phyloP scores from a whole-genome alignment of 2,888 invertebrate species.

The Nasonia oneida region DNA sequence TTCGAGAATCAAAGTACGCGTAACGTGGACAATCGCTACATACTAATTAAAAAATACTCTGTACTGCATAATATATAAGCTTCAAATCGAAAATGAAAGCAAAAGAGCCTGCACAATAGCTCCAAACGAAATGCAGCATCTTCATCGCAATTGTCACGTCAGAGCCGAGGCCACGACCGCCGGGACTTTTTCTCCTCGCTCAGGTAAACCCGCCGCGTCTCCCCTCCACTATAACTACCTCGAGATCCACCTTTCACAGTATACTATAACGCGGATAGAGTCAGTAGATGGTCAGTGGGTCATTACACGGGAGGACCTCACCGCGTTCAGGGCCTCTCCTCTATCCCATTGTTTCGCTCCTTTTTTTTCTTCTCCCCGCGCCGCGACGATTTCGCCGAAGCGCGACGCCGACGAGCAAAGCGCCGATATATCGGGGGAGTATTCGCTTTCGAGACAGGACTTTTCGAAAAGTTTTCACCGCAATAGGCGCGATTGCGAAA shows the following conservation, averaged over 20 bases:
- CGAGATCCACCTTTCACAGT: not conserved
- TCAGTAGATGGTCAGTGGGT: slow-evolving; percentile 34
- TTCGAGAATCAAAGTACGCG: no score
- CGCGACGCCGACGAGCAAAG: no score
- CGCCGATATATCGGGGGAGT: not conserved
- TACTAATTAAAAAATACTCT: no score
- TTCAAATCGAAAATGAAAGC: no score
- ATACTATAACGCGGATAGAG: not conserved
- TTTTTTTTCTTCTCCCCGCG: not conserved
- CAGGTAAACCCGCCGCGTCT: not conserved
- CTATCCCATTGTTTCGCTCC: not conserved
- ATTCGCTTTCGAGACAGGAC: not conserved
- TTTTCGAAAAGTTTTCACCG: no score
- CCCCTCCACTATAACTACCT: not conserved
- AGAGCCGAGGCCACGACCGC: slow-evolving; percentile 7
- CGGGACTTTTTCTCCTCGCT: not conserved
- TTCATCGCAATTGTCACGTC: slow-evolving; percentile 3
- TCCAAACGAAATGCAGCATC: not conserved
- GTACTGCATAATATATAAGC: no score
- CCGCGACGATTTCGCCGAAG: not conserved
- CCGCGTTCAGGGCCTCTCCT: slow-evolving; percentile 16
- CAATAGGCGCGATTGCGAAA: no score
- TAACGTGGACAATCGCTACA: no score
- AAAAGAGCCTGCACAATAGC: no score
- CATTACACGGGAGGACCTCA: slow-evolving; percentile 13